Evolutionary conservation across 2,113 vertebrate genomes (phyloP), one percentile per base, ranked within the genome.

Genomic region (Mustela nigripes): DNA sequence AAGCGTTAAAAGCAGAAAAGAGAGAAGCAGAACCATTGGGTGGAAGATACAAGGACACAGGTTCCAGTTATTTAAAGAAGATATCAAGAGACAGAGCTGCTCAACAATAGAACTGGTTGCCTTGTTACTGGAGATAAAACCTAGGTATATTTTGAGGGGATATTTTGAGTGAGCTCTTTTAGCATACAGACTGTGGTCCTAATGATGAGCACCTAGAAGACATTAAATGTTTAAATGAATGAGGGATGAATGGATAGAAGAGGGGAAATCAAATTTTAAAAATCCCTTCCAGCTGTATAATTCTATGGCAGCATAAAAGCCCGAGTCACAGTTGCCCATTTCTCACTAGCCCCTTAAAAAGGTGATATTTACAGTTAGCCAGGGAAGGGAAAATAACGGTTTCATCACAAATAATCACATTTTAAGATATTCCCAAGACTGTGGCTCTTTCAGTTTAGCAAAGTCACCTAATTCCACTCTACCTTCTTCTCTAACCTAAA

Each of bases 251-350:
- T 56, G 21, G 65, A 89, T 60, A 60, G 65, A 67, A 62, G 26
- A 86, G 7, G 33, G 8, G 19, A 91, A 79, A 78, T 79, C 11
- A 53, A 91, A 80, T 53, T 53, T 71, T 14, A 62, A 69, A 91
- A 91, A 87, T 62, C 33, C n/a, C 26, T 86, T 85, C 26, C 26
- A 36, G 26, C 16, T 90, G 85, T 86, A 42, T 22, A 93, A 86
- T 67, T 90, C 58, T 87, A n/a, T 28, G 48, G 73, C n/a, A 90
- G 88, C 39, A 94, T 79, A 56, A 92, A 92, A 88, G 87, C 62
- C 69, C 11, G 48, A 88, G 39, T 78, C 42, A 94, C 0, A 39
- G 73, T 71, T 95, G 81, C 28, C 28, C 39, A 63, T 89, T 80
- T 95, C 39, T 90, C 22, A 95, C 9, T 21, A 95, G 56, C 8